Conservation (phyloP, 2,888 invertebrate genomes). For the Micoletzkya japonica region DNA sequence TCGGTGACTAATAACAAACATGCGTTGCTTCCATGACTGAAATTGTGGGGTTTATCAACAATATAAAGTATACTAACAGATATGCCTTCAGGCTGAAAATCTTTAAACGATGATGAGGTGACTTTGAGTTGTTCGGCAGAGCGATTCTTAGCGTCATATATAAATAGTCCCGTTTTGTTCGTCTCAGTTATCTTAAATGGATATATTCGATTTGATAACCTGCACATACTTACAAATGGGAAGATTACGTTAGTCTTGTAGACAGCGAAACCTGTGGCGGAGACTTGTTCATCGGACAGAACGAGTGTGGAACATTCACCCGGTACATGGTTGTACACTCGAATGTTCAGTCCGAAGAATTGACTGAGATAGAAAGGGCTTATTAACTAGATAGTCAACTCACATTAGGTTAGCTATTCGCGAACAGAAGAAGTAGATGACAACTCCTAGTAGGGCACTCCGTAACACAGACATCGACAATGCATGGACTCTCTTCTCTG, state of each 20-base stretch:
- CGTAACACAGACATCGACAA: slow-evolving; percentile 11
- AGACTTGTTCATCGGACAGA: slow-evolving; percentile 10
- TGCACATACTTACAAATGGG: slow-evolving; percentile 6
- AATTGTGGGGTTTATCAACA: not conserved
- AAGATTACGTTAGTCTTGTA: slow-evolving; percentile 3
- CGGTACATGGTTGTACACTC: slow-evolving; percentile 23
- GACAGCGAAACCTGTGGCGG: slow-evolving; percentile 7
- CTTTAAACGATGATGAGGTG: not conserved
- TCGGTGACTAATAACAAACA: slow-evolving; percentile 19
- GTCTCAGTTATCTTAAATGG: not conserved
- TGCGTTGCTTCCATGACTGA: not conserved
- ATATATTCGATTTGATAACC: not conserved
- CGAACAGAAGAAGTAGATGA: not conserved
- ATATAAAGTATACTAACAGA: not conserved
- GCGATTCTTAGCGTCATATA: slow-evolving; percentile 10
- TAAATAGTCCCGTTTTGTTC: slow-evolving; percentile 13
- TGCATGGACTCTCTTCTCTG: too few species aligned
- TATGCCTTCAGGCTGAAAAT: slow-evolving; percentile 22
- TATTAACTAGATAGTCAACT: not conserved
- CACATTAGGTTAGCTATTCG: slow-evolving; percentile 6
- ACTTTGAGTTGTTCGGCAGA: not conserved
- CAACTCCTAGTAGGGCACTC: not conserved
- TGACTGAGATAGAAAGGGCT: not conserved
- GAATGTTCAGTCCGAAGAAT: slow-evolving; percentile 1
- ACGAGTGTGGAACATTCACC: slow-evolving; percentile 13